phyloP scores from a whole-genome alignment of 2,113 vertebrate genomes.

The Rhodinocichla rosea region DNA sequence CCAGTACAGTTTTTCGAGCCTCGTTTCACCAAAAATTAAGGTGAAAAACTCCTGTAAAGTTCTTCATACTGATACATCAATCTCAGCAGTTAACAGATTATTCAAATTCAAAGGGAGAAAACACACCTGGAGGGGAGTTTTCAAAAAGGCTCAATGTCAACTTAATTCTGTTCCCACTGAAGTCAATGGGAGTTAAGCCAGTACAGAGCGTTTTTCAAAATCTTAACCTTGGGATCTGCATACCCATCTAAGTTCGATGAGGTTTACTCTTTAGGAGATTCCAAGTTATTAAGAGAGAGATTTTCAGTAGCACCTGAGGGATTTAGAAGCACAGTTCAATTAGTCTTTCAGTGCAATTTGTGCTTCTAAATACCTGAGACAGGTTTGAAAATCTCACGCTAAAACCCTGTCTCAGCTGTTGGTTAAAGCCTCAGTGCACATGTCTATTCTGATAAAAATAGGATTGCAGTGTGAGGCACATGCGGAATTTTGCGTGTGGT shows the following conservation, averaged over 20 bases:
- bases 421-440: conserved; percentile 59
- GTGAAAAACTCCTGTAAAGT: background rate
- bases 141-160: conserved; percentile 56
- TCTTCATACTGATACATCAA: conserved; percentile 14
- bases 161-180: conserved; percentile 51
- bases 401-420: conserved; percentile 51
- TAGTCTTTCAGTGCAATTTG: conserved; percentile 55
- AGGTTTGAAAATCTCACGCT: conserved; percentile 58
- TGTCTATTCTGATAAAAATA: conserved; percentile 57
- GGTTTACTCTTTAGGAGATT: conserved; percentile 58
- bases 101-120: conserved; percentile 46
- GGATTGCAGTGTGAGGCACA: conserved; percentile 28
- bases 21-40: conserved; percentile 4
- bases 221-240: conserved; percentile 52
- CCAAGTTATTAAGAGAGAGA: conserved; percentile 51
- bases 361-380: conserved; percentile 64
- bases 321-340: conserved; percentile 63
- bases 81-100: conserved; percentile 58
- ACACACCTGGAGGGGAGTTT: conserved; percentile 57
- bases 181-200: conserved; percentile 56
- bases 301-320: conserved; percentile 55
- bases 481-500: conserved; percentile 6
- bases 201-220: conserved; percentile 11
- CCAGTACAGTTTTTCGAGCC: background rate
- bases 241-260: conserved; percentile 40